These are phyloP conservation scores for Actinia equina DNA, from an alignment of 64 coral and sea anemone species.

Conservation along the genomic window DNA sequence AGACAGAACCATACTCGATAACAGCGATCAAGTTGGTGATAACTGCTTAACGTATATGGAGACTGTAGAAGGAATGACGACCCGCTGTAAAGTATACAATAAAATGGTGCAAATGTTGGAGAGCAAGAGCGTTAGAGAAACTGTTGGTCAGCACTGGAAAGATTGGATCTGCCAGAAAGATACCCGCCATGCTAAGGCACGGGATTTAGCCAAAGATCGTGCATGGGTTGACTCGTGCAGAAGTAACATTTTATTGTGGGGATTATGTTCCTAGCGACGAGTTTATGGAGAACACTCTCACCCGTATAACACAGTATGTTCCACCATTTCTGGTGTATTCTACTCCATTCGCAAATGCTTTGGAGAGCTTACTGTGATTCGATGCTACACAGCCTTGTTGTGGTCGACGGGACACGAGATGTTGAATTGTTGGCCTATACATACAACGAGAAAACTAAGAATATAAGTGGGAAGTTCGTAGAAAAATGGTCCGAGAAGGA, in stretches of 20 bases:
- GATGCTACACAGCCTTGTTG: constrained; percentile 38
- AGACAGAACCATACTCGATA: neutral
- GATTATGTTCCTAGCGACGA: neutral
- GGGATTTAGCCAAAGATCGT: neutral
- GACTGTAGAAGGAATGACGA: no score
- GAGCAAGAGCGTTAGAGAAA: neutral
- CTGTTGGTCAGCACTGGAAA: no score
- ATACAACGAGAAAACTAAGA: constrained; percentile 40
- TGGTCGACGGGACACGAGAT: neutral
- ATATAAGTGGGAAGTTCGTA: constrained; percentile 43
- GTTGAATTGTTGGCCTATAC: no score
- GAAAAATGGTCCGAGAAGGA: constrained; percentile 27
- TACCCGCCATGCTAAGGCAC: neutral
- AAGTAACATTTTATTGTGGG: constrained; percentile 12
- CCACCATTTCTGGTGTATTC: constrained; percentile 8
- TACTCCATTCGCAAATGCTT: constrained; percentile 19
- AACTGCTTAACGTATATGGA: no score
- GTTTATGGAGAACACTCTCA: neutral
- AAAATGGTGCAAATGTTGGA: no score
- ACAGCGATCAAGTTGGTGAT: no score
- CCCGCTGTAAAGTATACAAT: no score
- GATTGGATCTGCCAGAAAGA: neutral
- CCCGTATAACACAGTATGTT: constrained; percentile 2
- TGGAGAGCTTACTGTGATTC: constrained; percentile 55
- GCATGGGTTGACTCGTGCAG: constrained; percentile 12